phyloP scores from a whole-genome alignment of 2,888 invertebrate species.

The Ectemnius continuus region DNA sequence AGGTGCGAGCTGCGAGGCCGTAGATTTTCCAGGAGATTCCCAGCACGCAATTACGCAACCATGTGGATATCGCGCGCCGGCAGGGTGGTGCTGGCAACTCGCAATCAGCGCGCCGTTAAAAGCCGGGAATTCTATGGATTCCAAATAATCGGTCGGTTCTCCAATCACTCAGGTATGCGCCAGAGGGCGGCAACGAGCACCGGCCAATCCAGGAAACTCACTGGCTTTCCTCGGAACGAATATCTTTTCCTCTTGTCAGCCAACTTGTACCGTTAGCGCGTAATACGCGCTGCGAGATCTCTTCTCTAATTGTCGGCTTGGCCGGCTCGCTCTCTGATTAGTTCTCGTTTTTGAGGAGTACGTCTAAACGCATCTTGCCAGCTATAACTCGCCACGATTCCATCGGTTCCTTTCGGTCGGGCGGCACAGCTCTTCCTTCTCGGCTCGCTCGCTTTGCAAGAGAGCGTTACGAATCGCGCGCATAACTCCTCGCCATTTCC shows the following conservation, averaged over 20 bases:
- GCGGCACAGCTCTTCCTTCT: neutral
- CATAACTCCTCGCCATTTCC: constrained; percentile 10
- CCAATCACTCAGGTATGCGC: too few species aligned
- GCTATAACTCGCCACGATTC: neutral
- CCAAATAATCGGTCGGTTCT: neutral
- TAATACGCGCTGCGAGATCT: neutral
- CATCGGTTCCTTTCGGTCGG: neutral
- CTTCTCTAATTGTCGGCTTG: constrained; percentile 1
- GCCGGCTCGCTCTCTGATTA: neutral
- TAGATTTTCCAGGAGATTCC: constrained; percentile 48
- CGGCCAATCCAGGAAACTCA: neutral
- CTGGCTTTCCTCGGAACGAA: neutral
- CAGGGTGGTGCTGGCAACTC: neutral
- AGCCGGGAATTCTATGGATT: neutral
- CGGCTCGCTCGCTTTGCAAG: neutral
- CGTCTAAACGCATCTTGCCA: neutral
- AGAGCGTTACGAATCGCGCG: constrained; percentile 9
- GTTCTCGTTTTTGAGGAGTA: neutral
- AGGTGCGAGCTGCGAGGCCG: constrained; percentile 20
- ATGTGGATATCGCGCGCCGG: neutral
- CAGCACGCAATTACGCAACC: constrained; percentile 55
- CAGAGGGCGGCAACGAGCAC: neutral
- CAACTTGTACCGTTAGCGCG: neutral
- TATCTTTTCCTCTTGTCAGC: neutral
- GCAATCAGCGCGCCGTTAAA: neutral